Evolutionary conservation across 2,888 invertebrate genomes (phyloP).

Genomic region (Salpingus planirostris): DNA sequence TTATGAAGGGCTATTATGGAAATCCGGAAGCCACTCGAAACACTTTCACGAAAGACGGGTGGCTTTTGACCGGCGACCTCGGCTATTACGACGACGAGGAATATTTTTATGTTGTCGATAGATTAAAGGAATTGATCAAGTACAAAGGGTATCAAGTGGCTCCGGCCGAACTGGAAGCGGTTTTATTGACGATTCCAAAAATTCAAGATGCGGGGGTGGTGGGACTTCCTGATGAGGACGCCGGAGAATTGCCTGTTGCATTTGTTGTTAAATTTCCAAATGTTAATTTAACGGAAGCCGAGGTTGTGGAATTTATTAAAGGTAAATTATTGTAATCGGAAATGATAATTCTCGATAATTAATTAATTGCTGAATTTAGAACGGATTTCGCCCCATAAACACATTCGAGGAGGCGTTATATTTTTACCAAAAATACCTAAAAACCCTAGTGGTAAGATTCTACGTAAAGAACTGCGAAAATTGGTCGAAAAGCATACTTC

Average conservation of each 20-base stretch:
- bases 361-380: no score
- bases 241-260: conserved; percentile 70
- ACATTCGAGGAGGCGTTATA: conserved; percentile 54
- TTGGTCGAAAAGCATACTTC: conserved; percentile 17
- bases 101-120: neutral
- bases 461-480: conserved; percentile 36
- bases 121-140: neutral
- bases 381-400: conserved; percentile 66
- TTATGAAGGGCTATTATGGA: neutral
- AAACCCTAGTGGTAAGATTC: conserved; percentile 44
- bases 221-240: no score
- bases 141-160: conserved; percentile 1
- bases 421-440: conserved; percentile 47
- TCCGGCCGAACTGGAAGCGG: no score
- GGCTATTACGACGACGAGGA: neutral
- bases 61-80: neutral
- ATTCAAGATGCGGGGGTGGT: conserved; percentile 80
- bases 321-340: no score
- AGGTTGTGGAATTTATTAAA: conserved; percentile 41
- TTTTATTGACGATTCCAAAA: conserved; percentile 60
- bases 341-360: no score
- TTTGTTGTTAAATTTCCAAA: conserved; percentile 59
- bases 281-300: conserved; percentile 42
- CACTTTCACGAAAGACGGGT: neutral
- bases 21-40: no score